These are phyloP conservation scores for Bugula neritina DNA, from an alignment of 2,888 invertebrate species.

Conservation along the genomic window DNA sequence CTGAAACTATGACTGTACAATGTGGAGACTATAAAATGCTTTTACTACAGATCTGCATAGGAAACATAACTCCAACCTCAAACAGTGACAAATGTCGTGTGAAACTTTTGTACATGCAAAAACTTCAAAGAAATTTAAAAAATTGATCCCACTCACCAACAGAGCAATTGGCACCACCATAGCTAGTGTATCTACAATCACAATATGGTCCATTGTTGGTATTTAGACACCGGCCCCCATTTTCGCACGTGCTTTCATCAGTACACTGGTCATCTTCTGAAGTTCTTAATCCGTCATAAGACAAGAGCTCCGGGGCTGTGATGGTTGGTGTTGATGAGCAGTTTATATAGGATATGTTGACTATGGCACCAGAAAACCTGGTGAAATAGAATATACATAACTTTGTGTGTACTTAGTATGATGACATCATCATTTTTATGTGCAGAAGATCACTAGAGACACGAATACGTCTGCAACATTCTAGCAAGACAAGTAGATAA, in stretches of 20 bases:
- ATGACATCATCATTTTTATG: too few relatives aligned
- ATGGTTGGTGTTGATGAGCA: neutral
- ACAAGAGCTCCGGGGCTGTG: neutral
- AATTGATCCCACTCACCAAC: neutral
- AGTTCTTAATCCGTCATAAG: neutral
- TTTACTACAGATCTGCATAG: too few relatives aligned
- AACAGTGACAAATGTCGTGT: too few relatives aligned
- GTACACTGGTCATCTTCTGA: neutral
- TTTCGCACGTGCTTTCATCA: neutral
- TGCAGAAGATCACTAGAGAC: too few relatives aligned
- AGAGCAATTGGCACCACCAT: neutral
- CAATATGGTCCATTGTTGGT: neutral
- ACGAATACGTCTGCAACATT: neutral
- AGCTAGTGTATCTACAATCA: constrained; percentile 7
- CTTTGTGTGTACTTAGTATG: too few relatives aligned
- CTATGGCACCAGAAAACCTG: neutral
- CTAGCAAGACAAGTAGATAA: neutral
- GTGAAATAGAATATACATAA: neutral
- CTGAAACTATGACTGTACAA: too few relatives aligned
- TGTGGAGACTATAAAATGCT: too few relatives aligned
- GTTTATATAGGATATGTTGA: neutral
- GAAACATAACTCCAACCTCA: too few relatives aligned
- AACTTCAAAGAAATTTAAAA: too few relatives aligned
- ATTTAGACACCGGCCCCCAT: constrained; percentile 11
- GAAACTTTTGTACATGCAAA: too few relatives aligned